phyloP scores from a whole-genome alignment of 2,113 vertebrate species.

The Arvicanthis niloticus region DNA sequence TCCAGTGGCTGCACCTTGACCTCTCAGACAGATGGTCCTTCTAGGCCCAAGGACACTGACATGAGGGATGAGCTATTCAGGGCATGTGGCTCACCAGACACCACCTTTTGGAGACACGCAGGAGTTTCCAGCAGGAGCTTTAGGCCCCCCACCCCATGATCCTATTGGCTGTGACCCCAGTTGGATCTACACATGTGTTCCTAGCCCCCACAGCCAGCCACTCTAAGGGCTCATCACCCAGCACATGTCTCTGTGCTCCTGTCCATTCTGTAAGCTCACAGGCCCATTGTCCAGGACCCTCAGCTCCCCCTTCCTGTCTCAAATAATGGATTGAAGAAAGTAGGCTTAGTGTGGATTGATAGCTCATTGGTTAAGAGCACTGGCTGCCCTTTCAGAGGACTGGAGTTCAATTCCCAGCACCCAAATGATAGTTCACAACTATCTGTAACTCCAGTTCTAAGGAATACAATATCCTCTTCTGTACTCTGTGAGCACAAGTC shows the following conservation, averaged over 20 bases:
- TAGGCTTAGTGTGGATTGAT: neutral
- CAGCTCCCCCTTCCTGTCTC: neutral
- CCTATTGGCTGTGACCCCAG: neutral
- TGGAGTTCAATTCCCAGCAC: neutral
- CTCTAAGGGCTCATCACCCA: neutral
- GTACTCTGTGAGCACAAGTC: neutral
- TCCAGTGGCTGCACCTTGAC: neutral
- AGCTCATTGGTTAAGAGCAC: neutral
- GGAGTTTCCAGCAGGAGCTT: neutral
- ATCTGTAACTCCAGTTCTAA: neutral
- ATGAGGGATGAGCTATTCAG: neutral
- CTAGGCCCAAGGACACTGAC: neutral
- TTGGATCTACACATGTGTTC: neutral
- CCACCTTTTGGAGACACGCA: neutral
- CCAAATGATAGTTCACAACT: too few species aligned
- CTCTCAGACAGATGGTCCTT: neutral
- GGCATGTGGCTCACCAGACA: neutral
- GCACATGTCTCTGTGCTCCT: fast-evolving
- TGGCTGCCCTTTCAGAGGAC: neutral
- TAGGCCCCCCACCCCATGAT: too few species aligned
- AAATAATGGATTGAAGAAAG: neutral
- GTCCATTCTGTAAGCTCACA: neutral
- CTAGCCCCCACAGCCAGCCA: neutral
- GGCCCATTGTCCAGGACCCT: neutral
- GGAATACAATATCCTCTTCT: neutral